Percentiles rank a stretch among this genome's conserved stretches.
phyloP scores from a whole-genome alignment of 2,888 invertebrate species.

The Tromatobia lineatoria region DNA sequence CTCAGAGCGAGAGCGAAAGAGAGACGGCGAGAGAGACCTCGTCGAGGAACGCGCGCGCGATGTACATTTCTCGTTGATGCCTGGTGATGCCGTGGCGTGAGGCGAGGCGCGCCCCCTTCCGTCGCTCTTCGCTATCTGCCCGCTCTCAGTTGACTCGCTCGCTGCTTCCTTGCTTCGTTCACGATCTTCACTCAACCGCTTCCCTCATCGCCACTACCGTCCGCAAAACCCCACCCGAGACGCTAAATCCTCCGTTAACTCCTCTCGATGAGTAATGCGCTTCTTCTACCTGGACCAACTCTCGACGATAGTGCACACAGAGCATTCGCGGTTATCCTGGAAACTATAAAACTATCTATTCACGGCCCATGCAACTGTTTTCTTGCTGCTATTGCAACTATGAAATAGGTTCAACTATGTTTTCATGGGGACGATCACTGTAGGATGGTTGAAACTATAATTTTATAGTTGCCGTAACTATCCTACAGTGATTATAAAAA shows the following conservation, averaged over 20 bases:
- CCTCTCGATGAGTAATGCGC: slow-evolving; percentile 57
- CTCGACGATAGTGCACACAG: neutral
- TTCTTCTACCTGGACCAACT: neutral
- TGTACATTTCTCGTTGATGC: slow-evolving; percentile 49
- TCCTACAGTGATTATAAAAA: too few relatives aligned
- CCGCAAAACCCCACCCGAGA: slow-evolving; percentile 40
- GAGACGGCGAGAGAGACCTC: slow-evolving; percentile 17
- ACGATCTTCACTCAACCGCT: slow-evolving; percentile 19
- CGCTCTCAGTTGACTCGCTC: slow-evolving; percentile 67
- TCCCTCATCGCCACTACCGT: slow-evolving; percentile 65
- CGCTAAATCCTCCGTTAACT: slow-evolving; percentile 80
- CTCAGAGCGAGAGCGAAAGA: slow-evolving; percentile 12
- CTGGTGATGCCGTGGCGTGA: slow-evolving; percentile 3
- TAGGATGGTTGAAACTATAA: too few relatives aligned
- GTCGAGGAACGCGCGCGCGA: slow-evolving; percentile 27
- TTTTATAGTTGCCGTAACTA: too few relatives aligned
- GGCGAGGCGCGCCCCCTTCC: slow-evolving; percentile 28
- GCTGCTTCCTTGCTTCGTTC: slow-evolving; percentile 42
- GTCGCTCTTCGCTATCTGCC: slow-evolving; percentile 78
- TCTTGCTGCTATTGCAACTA: too few relatives aligned
- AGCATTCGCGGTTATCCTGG: too few relatives aligned
- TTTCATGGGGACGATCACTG: too few relatives aligned
- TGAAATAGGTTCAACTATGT: too few relatives aligned
- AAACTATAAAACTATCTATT: too few relatives aligned
- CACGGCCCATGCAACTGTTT: too few relatives aligned